Percentiles rank a stretch among this genome's conserved stretches.
phyloP scores from a whole-genome alignment of 2,797 vertebrate species.

The Nyctibius grandis region DNA sequence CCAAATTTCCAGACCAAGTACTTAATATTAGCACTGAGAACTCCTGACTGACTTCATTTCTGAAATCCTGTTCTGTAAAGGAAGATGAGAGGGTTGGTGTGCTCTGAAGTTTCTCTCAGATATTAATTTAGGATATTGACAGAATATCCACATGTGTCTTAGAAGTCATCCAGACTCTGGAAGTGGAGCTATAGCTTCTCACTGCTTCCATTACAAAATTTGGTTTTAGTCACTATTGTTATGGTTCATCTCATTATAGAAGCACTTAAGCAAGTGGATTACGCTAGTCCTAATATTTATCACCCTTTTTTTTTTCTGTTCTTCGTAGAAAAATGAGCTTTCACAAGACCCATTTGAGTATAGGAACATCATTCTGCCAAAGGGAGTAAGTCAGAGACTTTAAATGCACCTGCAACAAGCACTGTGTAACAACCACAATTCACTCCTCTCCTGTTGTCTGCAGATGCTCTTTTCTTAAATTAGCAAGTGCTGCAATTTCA shows the following conservation, averaged over 20 bases:
- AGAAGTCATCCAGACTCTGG: background rate
- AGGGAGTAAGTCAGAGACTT: background rate
- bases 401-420: background rate
- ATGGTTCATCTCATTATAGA: background rate
- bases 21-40: background rate
- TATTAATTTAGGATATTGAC: background rate
- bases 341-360: background rate
- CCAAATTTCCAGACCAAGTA: background rate
- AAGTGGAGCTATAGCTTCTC: background rate
- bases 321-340: background rate
- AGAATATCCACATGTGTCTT: background rate
- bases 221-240: background rate
- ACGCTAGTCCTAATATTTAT: background rate
- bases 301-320: background rate
- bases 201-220: background rate
- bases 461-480: background rate
- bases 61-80: background rate
- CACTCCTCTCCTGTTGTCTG: background rate
- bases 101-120: background rate
- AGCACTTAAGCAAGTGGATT: background rate
- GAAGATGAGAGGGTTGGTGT: background rate
- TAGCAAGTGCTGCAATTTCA: background rate
- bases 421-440: background rate
- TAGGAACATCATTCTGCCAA: background rate
- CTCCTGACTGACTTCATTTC: background rate